phyloP scores from a whole-genome alignment of 2,113 vertebrate species.

The Anser cygnoides region DNA sequence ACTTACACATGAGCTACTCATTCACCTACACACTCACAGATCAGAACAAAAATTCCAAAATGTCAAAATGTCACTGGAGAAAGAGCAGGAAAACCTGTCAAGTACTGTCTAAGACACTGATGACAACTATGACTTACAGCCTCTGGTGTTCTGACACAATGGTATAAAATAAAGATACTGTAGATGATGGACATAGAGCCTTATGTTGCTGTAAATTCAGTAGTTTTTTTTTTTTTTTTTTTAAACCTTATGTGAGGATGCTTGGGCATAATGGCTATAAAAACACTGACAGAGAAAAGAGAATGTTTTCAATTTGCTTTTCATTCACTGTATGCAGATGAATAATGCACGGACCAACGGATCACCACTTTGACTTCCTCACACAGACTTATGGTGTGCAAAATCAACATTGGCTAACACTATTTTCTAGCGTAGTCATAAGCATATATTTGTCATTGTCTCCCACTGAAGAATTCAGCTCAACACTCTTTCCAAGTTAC shows the following conservation, averaged over 20 bases:
- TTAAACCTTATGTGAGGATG: background rate
- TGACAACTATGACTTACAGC: background rate
- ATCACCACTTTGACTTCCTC: background rate
- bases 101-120: background rate
- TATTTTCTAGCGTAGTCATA: background rate
- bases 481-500: background rate
- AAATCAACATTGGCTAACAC: background rate
- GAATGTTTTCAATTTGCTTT: background rate
- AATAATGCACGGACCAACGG: background rate
- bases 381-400: background rate
- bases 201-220: background rate
- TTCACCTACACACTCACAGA: background rate
- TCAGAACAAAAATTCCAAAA: background rate
- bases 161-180: background rate
- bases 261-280: background rate
- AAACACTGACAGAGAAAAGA: background rate
- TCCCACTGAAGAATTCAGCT: background rate
- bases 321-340: background rate
- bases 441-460: background rate
- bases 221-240: no score
- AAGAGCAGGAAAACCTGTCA: background rate
- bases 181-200: background rate
- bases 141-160: background rate
- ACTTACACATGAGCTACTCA: background rate
- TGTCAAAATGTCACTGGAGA: background rate